Conservation (phyloP, 2,113 vertebrate species). For the Melanerpes formicivorus region DNA sequence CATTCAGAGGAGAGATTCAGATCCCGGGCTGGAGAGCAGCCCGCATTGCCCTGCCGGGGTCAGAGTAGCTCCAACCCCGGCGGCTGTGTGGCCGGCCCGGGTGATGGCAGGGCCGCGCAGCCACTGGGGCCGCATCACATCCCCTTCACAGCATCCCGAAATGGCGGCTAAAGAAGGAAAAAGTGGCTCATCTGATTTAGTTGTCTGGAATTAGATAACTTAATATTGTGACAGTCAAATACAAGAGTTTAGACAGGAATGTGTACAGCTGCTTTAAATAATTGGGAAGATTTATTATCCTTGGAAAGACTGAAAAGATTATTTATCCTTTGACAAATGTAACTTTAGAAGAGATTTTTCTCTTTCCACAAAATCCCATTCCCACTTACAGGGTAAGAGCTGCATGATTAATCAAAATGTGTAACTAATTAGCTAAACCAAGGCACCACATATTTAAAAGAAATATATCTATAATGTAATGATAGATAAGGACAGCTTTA, state of each 20-base stretch:
- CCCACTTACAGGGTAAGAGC: background rate
- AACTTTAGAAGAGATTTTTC: background rate
- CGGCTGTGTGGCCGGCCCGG: background rate
- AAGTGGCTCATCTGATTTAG: background rate
- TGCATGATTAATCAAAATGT: background rate
- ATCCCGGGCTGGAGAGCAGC: background rate
- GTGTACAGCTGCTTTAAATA: background rate
- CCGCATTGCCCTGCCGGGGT: fast-evolving
- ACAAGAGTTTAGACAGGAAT: background rate
- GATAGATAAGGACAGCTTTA: background rate
- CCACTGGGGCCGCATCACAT: fast-evolving
- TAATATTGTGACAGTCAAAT: background rate
- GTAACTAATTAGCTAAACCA: background rate
- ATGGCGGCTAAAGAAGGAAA: background rate
- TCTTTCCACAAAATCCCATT: background rate
- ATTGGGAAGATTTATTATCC: background rate
- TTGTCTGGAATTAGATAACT: background rate
- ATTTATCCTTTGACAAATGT: background rate
- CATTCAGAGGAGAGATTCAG: fast-evolving
- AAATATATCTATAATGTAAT: background rate
- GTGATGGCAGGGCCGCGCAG: too few relatives aligned
- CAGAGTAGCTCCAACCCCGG: background rate
- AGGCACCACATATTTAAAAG: background rate
- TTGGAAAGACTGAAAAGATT: background rate
- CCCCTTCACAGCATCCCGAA: background rate